Conservation (phyloP, 2,888 invertebrate species). For the Vanessa cardui region DNA sequence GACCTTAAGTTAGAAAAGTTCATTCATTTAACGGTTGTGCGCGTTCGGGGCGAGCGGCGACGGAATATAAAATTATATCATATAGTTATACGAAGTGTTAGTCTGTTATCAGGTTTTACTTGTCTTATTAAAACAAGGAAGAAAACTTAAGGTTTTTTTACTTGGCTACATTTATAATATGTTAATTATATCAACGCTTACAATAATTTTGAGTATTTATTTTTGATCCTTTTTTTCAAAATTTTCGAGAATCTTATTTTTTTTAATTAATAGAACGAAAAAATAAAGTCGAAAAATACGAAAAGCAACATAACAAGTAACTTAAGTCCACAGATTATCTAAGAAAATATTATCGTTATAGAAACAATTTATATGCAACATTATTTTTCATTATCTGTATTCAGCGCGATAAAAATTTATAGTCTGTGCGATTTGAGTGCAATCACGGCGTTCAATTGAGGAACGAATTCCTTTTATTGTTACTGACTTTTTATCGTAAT, state of each 20-base stretch:
- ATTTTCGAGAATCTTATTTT: too few relatives aligned
- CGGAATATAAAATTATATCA: constrained; percentile 70
- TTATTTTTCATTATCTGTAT: constrained; percentile 24
- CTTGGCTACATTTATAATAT: too few relatives aligned
- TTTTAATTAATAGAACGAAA: not conserved
- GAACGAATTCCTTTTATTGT: constrained; percentile 23
- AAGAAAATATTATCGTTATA: constrained; percentile 2
- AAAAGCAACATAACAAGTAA: not conserved
- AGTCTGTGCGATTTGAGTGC: constrained; percentile 18
- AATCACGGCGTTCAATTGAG: constrained; percentile 21
- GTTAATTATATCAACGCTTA: too few relatives aligned
- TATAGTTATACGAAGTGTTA: constrained; percentile 42
- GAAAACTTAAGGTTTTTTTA: not conserved
- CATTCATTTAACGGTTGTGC: constrained; percentile 81
- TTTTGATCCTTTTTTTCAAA: too few relatives aligned
- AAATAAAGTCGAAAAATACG: not conserved
- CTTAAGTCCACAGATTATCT: not conserved
- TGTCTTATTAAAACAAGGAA: not conserved
- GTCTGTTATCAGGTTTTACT: constrained; percentile 29
- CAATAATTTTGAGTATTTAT: too few relatives aligned
- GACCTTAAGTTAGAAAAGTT: constrained; percentile 80
- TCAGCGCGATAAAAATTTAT: constrained; percentile 25
- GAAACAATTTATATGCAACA: constrained; percentile 15
- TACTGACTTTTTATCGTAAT: constrained; percentile 19
- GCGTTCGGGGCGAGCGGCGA: constrained; percentile 57